Evolutionary conservation across 2,113 vertebrate species (phyloP).

Genomic region (Paramormyrops kingsleyae): DNA sequence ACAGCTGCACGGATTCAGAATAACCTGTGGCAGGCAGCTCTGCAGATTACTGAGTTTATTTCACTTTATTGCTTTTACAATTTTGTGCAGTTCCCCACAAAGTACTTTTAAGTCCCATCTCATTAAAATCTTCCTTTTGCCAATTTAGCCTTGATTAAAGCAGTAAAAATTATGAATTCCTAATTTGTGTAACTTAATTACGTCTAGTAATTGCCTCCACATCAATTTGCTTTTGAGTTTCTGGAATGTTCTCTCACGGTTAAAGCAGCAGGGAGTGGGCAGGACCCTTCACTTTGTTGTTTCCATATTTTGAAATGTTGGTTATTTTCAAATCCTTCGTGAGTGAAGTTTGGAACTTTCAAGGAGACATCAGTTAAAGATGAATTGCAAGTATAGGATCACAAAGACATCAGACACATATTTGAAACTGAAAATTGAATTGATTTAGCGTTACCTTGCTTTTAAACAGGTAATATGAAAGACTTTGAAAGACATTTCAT

Average conservation of each 20-base stretch:
- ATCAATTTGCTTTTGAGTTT: conserved; percentile 32
- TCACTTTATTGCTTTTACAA: background rate
- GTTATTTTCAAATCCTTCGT: background rate
- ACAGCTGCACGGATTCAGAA: background rate
- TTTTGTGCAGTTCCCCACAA: background rate
- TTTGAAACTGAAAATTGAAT: background rate
- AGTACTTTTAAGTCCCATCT: background rate
- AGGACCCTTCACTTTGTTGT: background rate
- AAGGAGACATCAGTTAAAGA: background rate
- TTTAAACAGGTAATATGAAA: background rate
- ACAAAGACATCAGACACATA: background rate
- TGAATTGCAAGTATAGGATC: background rate
- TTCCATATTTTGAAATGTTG: background rate
- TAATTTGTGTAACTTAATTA: conserved; percentile 36
- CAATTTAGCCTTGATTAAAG: background rate
- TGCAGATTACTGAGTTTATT: background rate
- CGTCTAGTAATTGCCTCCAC: conserved; percentile 28
- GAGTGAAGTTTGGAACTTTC: conserved; percentile 23
- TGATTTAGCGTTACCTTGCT: background rate
- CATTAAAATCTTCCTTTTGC: background rate
- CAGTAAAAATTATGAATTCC: background rate
- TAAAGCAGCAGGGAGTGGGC: conserved; percentile 35
- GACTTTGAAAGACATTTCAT: background rate
- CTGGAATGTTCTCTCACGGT: conserved; percentile 17
- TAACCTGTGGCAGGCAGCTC: background rate